phyloP scores from a whole-genome alignment of 2,113 vertebrate species.

The Stictonetta naevosa region DNA sequence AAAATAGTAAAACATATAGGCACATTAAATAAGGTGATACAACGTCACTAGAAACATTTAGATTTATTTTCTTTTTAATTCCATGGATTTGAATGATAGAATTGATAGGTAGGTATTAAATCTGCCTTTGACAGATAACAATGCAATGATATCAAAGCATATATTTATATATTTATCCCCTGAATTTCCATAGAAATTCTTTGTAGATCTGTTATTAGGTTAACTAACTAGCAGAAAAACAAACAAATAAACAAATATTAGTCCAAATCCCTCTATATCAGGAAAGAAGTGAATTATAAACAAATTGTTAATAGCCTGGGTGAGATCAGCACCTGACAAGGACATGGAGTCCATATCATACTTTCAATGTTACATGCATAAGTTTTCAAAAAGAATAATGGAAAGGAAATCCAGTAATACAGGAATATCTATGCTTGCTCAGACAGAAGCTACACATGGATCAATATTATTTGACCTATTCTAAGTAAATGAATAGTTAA shows the following conservation, averaged over 20 bases:
- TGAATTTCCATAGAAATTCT: background rate
- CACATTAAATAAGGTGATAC: background rate
- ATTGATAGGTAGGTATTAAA: background rate
- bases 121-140: background rate
- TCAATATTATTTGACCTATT: background rate
- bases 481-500: background rate
- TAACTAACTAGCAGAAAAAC: background rate
- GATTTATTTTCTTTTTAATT: background rate
- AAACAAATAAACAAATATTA: background rate
- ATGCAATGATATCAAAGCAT: background rate
- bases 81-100: background rate
- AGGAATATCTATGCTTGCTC: background rate
- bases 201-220: background rate
- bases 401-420: background rate
- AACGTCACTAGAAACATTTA: background rate
- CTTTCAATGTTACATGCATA: fast-evolving
- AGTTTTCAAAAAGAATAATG: background rate
- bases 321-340: background rate
- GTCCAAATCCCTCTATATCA: background rate
- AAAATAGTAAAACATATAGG: background rate
- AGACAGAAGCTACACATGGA: background rate
- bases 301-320: background rate
- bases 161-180: background rate
- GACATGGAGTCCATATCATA: background rate
- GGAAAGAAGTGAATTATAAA: background rate